phyloP scores from a whole-genome alignment of 2,888 invertebrate genomes.

The Strigamia transsilvanica region DNA sequence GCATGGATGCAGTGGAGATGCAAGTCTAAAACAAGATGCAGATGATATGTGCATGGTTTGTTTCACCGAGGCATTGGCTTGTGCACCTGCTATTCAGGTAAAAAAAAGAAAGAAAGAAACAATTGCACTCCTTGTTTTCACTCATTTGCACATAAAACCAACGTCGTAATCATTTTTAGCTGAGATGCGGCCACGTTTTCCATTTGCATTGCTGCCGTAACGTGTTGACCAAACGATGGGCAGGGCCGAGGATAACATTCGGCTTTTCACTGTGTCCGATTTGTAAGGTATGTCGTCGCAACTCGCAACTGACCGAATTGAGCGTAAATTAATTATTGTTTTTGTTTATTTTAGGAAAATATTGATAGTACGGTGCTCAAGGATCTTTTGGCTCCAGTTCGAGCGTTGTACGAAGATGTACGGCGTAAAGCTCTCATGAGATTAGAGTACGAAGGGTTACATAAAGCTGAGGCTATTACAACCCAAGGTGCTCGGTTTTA shows the following conservation, averaged over 20 bases:
- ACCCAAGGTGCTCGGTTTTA: slow-evolving; percentile 74
- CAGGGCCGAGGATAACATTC: slow-evolving; percentile 94
- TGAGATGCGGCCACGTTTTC: slow-evolving; percentile 95
- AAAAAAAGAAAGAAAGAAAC: background rate
- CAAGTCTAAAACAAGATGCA: slow-evolving; percentile 84
- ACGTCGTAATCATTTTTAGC: slow-evolving; percentile 65
- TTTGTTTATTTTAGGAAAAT: slow-evolving; percentile 69
- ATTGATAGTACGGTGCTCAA: slow-evolving; percentile 83
- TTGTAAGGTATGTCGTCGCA: slow-evolving; percentile 77
- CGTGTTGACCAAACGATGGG: slow-evolving; percentile 87
- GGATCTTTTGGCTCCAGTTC: slow-evolving; percentile 81
- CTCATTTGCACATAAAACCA: background rate
- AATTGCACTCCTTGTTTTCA: background rate
- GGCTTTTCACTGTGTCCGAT: slow-evolving; percentile 96
- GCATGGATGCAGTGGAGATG: slow-evolving; percentile 74
- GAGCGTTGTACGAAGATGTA: slow-evolving; percentile 86
- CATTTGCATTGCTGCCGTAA: slow-evolving; percentile 90
- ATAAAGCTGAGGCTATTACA: slow-evolving; percentile 75
- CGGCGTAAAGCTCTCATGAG: slow-evolving; percentile 93
- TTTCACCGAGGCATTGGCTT: slow-evolving; percentile 94
- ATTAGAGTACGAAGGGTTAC: slow-evolving; percentile 92
- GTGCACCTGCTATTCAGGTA: slow-evolving; percentile 91
- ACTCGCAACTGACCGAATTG: background rate
- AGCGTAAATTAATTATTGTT: slow-evolving; percentile 44
- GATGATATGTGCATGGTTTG: slow-evolving; percentile 99